phyloP scores from a whole-genome alignment of 2,888 invertebrate genomes.

The Dromius quadrimaculatus region DNA sequence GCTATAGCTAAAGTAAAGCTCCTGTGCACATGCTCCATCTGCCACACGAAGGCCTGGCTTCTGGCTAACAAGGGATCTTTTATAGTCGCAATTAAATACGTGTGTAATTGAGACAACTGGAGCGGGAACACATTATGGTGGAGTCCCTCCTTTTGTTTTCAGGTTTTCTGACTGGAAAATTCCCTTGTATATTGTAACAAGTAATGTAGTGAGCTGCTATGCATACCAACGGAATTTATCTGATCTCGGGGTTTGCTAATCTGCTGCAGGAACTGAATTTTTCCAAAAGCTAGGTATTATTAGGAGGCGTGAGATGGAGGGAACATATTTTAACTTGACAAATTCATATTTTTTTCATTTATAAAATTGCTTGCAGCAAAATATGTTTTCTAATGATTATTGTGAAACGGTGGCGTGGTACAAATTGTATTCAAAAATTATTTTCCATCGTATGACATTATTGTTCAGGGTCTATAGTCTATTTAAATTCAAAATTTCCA shows the following conservation, averaged over 20 bases:
- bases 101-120: slow-evolving; percentile 53
- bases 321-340: neutral
- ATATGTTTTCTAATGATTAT: no score
- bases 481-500: no score
- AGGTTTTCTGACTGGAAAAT: slow-evolving; percentile 26
- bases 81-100: slow-evolving; percentile 54
- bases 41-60: slow-evolving; percentile 8
- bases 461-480: no score
- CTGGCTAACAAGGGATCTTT: slow-evolving; percentile 51
- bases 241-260: slow-evolving; percentile 31
- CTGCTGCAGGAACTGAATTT: slow-evolving; percentile 12
- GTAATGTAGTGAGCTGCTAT: slow-evolving; percentile 18
- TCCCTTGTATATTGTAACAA: slow-evolving; percentile 5
- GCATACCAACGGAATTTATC: slow-evolving; percentile 30
- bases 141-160: slow-evolving; percentile 35
- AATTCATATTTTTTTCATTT: no score
- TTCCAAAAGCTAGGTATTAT: no score
- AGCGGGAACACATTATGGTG: slow-evolving; percentile 41
- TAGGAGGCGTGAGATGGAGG: neutral
- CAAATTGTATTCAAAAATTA: no score
- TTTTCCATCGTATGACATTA: no score
- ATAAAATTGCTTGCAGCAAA: no score
- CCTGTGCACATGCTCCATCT: slow-evolving; percentile 26
- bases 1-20: neutral
- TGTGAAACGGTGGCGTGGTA: no score